Evolutionary conservation across 2,888 invertebrate species (phyloP), one percentile per base, ranked within the genome.

Genomic region (Parasteatoda lunata): DNA sequence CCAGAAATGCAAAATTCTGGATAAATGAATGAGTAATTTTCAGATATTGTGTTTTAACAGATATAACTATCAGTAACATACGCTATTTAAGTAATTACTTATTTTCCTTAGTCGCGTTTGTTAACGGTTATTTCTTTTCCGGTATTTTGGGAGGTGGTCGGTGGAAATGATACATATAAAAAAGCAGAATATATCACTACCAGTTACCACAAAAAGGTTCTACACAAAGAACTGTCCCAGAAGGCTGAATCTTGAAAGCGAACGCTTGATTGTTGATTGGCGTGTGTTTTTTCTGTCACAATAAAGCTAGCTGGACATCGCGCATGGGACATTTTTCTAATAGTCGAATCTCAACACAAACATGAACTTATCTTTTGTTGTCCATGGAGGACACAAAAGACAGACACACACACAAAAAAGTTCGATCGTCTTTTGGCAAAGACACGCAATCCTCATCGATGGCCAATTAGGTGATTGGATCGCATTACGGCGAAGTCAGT

Each of bases 81-180:
- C 78, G 84, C 68, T 73, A 73, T 73, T 78, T 69, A 73, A 78
- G 73, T 84, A 84, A 84, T 84, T 84, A 68, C 59, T 51, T 45
- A 3, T 8, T 47, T n/a, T 68, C 30, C 15, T 54, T 65, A 13
- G 71, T 78, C 59, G 70, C 59, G 59, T 59, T 71, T 70, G 78
- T 52, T 30, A 78, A 77, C 77, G 45, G 48, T n/a, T 45, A n/a
- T 30, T n/a, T 11, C 47, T 3, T 71, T 71, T 48, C 71, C 75
- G 47, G 65, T 65, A 5, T 45, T 59, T 45, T 11, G 48, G 47
- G n/a, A 47, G 30, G 3, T 52, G 9, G 8, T 30, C 30, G 2
- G 30, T 30, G 30, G 30, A 30, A 30, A 30, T 30, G 4, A 59
- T 13, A 59, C 9, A 59, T 59, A 59, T 13, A 59, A 59, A 54